phyloP scores from a whole-genome alignment of 2,888 invertebrate species.

The Parapristionchus giblindavisi region DNA sequence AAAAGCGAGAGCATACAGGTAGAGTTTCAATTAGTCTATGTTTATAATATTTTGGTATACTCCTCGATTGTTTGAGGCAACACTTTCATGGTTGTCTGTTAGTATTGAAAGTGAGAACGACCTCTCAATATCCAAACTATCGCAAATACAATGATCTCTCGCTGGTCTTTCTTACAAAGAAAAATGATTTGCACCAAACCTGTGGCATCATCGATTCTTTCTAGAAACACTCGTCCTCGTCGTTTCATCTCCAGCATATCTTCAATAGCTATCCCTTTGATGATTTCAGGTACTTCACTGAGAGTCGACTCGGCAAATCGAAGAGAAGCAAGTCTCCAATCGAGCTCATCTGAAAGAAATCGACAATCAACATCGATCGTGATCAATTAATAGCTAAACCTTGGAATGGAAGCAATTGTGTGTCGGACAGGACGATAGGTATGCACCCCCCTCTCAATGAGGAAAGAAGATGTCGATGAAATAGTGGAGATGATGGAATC shows the following conservation, averaged over 20 bases:
- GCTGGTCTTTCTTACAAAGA: no score
- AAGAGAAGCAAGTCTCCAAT: slow-evolving; percentile 7
- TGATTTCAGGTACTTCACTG: background rate
- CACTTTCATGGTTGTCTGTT: background rate
- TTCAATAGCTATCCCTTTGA: background rate
- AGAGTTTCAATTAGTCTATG: no score
- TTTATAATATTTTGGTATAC: no score
- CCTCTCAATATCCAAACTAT: background rate
- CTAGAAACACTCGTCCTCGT: background rate
- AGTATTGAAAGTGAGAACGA: background rate
- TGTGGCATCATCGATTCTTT: slow-evolving; percentile 2
- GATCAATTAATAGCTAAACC: no score
- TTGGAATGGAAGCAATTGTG: slow-evolving; percentile 1
- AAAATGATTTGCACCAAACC: background rate
- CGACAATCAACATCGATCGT: background rate
- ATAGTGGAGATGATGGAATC: no score
- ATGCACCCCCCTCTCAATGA: background rate
- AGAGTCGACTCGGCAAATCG: background rate
- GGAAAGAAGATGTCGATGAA: no score
- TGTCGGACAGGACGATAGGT: background rate
- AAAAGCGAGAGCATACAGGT: no score
- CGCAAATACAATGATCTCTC: background rate
- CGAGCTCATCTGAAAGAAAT: slow-evolving; percentile 7
- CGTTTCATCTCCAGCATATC: slow-evolving; percentile 14
- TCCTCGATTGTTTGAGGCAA: background rate